phyloP scores from a whole-genome alignment of 2,888 invertebrate species.

The Sialis lutaria region DNA sequence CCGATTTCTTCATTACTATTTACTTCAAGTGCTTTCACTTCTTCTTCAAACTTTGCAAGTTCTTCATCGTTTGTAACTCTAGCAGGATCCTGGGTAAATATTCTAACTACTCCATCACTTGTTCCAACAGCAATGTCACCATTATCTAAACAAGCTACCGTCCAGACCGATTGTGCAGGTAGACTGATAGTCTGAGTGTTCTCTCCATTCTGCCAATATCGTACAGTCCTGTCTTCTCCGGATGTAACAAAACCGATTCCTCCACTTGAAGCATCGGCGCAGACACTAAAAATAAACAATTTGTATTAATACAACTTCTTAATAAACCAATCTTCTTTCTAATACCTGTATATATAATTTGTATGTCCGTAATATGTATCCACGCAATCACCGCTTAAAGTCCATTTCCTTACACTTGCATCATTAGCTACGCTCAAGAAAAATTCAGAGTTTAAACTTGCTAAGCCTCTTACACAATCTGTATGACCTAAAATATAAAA shows the following conservation, averaged over 20 bases:
- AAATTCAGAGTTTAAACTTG: conserved; percentile 46
- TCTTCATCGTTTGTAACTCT: conserved; percentile 48
- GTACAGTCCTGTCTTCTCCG: conserved; percentile 76
- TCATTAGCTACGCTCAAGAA: conserved; percentile 91
- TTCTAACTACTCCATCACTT: conserved; percentile 72
- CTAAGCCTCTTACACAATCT: conserved; percentile 78
- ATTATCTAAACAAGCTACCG: conserved; percentile 59
- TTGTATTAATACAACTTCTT: not conserved
- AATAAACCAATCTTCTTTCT: conserved; percentile 7
- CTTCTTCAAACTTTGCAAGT: conserved; percentile 49
- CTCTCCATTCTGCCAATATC: conserved; percentile 56
- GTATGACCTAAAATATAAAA: conserved; percentile 50
- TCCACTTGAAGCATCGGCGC: conserved; percentile 33
- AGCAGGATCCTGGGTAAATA: conserved; percentile 59
- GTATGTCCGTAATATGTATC: conserved; percentile 65
- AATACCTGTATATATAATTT: conserved; percentile 71
- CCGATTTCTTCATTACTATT: conserved; percentile 58
- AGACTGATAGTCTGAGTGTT: conserved; percentile 48
- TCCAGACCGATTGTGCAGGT: conserved; percentile 85
- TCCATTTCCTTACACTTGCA: conserved; percentile 73
- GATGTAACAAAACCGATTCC: conserved; percentile 55
- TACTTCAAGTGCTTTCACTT: conserved; percentile 44
- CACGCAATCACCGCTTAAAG: conserved; percentile 57
- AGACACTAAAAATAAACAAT: conserved; percentile 27
- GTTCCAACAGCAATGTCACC: conserved; percentile 78